Percentiles rank a stretch among this genome's conserved stretches.
Conservation (phyloP, 1,140 invertebrate genomes). For the Ceratosolen solmsi region DNA sequence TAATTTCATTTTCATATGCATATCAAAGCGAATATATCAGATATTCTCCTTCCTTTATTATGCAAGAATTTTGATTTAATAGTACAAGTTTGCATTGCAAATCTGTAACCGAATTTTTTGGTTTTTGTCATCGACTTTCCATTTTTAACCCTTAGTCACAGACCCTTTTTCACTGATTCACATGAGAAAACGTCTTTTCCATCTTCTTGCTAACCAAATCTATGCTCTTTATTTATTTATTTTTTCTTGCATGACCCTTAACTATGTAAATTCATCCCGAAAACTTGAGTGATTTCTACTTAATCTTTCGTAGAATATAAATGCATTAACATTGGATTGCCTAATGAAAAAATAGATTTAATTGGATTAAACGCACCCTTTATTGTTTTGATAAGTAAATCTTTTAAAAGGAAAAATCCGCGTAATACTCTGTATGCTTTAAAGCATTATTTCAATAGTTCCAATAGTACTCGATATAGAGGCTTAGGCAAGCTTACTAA, state of each 20-base stretch:
- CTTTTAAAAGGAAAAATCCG: slow-evolving; percentile 10
- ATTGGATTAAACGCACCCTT: background rate
- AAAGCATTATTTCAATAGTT: slow-evolving; percentile 8
- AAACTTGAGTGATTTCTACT: slow-evolving; percentile 16
- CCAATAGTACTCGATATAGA: slow-evolving; percentile 30
- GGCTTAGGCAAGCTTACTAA: slow-evolving; percentile 11
- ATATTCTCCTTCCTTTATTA: slow-evolving; percentile 27
- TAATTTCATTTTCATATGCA: slow-evolving; percentile 8
- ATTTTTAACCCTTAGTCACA: slow-evolving; percentile 22
- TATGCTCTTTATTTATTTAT: too few relatives aligned
- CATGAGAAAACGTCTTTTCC: slow-evolving; percentile 6
- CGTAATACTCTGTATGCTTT: background rate
- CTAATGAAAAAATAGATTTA: slow-evolving; percentile 22
- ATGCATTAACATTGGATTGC: background rate
- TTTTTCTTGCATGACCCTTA: slow-evolving; percentile 34
- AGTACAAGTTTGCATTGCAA: slow-evolving; percentile 50
- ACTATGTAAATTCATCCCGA: slow-evolving; percentile 27
- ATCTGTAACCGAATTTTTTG: slow-evolving; percentile 47
- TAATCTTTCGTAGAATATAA: slow-evolving; percentile 11
- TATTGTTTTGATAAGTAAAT: slow-evolving; percentile 40
- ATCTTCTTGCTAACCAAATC: slow-evolving; percentile 10
- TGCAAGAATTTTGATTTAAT: slow-evolving; percentile 26
- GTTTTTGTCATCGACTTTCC: slow-evolving; percentile 43
- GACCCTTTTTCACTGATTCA: slow-evolving; percentile 16
- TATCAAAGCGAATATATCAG: slow-evolving; percentile 11